Evolutionary conservation across 2,888 invertebrate species (phyloP).

Genomic region (Tipula vernalis): DNA sequence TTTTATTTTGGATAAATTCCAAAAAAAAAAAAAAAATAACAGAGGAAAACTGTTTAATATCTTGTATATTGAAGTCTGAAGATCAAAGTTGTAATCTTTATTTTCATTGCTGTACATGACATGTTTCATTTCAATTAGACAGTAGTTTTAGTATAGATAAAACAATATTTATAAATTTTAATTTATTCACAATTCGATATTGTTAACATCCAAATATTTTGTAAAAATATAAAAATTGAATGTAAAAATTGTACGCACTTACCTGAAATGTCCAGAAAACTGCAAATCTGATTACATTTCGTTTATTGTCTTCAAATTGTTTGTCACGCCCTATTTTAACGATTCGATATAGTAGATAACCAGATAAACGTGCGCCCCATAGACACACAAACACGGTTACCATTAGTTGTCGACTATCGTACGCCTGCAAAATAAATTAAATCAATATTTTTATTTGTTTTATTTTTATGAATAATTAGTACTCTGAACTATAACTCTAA

Average conservation of each 20-base stretch:
- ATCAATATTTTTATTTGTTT: too few species aligned
- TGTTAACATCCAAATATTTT: background rate
- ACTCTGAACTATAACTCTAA: too few species aligned
- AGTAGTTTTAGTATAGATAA: background rate
- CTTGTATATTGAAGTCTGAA: background rate
- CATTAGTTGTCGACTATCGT: slow-evolving; percentile 82
- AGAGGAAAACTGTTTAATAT: background rate
- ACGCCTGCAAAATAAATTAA: slow-evolving; percentile 42
- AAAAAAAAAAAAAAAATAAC: background rate
- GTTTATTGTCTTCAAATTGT: slow-evolving; percentile 77
- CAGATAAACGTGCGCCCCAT: slow-evolving; percentile 78
- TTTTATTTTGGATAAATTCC: background rate
- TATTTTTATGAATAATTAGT: too few species aligned
- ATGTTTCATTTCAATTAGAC: background rate
- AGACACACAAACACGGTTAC: slow-evolving; percentile 76
- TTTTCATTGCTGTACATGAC: background rate
- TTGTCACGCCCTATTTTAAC: slow-evolving; percentile 84
- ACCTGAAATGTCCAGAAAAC: slow-evolving; percentile 89
- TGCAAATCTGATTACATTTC: slow-evolving; percentile 78
- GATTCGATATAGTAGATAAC: slow-evolving; percentile 80
- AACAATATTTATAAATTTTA: background rate
- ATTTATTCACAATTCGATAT: background rate
- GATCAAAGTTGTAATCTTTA: background rate
- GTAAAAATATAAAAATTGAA: too few species aligned
- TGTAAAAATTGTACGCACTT: slow-evolving; percentile 18